Base-by-base conservation (phyloP, 2,797 vertebrate genomes). In the Takifugu rubripes region DNA sequence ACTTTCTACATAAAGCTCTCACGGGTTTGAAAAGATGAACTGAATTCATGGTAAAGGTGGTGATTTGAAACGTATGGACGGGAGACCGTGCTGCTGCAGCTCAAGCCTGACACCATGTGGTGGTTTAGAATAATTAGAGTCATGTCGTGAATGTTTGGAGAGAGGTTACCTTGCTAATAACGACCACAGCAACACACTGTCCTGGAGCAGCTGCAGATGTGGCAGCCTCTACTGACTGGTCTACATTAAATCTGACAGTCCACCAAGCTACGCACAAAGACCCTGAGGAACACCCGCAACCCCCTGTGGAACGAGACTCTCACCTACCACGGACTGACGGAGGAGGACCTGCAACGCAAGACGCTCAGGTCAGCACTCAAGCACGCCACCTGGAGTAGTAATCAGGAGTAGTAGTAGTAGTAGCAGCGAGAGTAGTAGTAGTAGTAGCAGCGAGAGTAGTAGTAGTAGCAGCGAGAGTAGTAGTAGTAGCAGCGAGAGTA, bases 341-440 rank as follows among this genome's bases (percentile, higher is more conserved):
- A 97, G 0, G 96, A 98, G 27, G 97, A 99, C 85, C 94, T 99
- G 94, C 95, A 97, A 73, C 93, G 95, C 51, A 99, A 98, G 84
- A 99, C 95, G 4, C 93, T 99, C 74, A 94, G 96, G 97, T 91
- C 54, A 21, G 56, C 54, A 17, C 45, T 8, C 40, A 7, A 9
- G 6, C 17, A 29, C 12, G 40, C 42, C 61, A 24, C 6, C 36
- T 24, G 27, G n/a, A 64, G 56, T 52, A 16, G 16, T 6, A 29
- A 43, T 52, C 1, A n/a, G 21, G 21, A 21, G 21, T 1, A 21
- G 8, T 29, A 29, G 27, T 29, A 6, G 27, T 29, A 29, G 27
- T 29, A 21, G 21, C 21, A 21, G 21, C 21, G 7, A 7, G 5
- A 29, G 27, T 29, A 29, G 27, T 29, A 29, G 27, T 8, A 29